Percentiles rank a stretch among this genome's conserved stretches.
Evolutionary conservation across 2,113 vertebrate species (phyloP).

Genomic region (Dolichotis patagonum): DNA sequence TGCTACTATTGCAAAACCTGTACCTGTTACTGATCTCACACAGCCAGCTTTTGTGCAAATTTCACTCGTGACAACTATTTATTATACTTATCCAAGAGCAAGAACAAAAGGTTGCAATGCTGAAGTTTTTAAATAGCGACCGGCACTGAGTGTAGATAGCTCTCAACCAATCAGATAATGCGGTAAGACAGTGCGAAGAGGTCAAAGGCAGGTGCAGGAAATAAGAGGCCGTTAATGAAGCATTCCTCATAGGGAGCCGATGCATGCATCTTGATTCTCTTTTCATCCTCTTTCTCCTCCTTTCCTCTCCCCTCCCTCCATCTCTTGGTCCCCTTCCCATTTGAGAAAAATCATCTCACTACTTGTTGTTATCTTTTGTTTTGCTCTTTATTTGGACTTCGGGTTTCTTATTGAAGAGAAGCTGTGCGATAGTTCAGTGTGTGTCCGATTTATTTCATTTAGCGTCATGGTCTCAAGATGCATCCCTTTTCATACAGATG

Average conservation of each 20-base stretch:
- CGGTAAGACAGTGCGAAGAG: conserved; percentile 13
- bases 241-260: neutral
- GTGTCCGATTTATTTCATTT: neutral
- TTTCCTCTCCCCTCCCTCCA: neutral
- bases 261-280: neutral
- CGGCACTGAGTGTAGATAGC: neutral
- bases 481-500: neutral
- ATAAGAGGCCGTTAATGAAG: neutral
- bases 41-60: conserved; percentile 70
- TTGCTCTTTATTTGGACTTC: neutral
- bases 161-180: conserved; percentile 20
- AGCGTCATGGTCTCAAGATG: neutral
- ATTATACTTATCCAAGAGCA: conserved; percentile 71
- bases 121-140: conserved; percentile 42
- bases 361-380: neutral
- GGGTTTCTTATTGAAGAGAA: neutral
- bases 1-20: conserved; percentile 69
- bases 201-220: neutral
- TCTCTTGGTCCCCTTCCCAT: neutral
- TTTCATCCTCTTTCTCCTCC: neutral
- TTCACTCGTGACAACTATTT: conserved; percentile 75
- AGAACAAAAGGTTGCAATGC: conserved; percentile 38
- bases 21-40: conserved; percentile 73
- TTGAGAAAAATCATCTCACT: neutral
- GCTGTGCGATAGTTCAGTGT: neutral